These are phyloP conservation scores for Ditylenchus dipsaci DNA, from an alignment of 1,140 invertebrate genomes.

Conservation along the genomic window DNA sequence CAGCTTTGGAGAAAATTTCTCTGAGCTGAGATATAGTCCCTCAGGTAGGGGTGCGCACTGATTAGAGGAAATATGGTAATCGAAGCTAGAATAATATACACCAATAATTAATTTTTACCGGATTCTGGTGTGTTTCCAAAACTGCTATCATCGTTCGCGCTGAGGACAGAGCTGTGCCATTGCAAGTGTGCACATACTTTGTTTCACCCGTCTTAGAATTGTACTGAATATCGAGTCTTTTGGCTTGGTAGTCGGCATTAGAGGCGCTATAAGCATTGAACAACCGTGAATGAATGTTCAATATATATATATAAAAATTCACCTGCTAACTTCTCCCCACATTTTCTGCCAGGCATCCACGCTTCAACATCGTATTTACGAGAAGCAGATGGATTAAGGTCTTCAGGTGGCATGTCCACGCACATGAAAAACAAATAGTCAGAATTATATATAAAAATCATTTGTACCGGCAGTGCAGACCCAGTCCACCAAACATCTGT, in stretches of 20 bases:
- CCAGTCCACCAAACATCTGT: slow-evolving; percentile 59
- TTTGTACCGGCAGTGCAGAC: slow-evolving; percentile 59
- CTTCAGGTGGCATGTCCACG: slow-evolving; percentile 88
- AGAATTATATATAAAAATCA: neutral
- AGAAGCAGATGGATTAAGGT: slow-evolving; percentile 83
- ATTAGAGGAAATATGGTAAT: too few relatives aligned
- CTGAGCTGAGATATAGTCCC: too few relatives aligned
- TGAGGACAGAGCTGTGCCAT: slow-evolving; percentile 53
- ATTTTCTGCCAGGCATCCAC: slow-evolving; percentile 82
- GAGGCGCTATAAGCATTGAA: slow-evolving; percentile 96
- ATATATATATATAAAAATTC: neutral
- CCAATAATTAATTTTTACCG: neutral
- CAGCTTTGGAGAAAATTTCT: too few relatives aligned
- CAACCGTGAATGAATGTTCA: too few relatives aligned
- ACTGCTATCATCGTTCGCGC: slow-evolving; percentile 51
- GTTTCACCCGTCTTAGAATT: slow-evolving; percentile 3
- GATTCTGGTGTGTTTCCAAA: slow-evolving; percentile 46
- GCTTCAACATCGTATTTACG: slow-evolving; percentile 79
- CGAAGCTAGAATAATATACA: too few relatives aligned
- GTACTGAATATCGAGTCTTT: slow-evolving; percentile 67
- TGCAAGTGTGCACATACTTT: slow-evolving; percentile 46
- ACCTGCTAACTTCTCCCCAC: slow-evolving; percentile 74
- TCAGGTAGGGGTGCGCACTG: too few relatives aligned
- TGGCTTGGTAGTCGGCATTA: slow-evolving; percentile 88
- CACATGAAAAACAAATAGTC: slow-evolving; percentile 59